A percentile compares a stretch with the other conserved stretches of the same genome.
Conservation (phyloP, 1,140 invertebrate species). For the Diprion similis region DNA sequence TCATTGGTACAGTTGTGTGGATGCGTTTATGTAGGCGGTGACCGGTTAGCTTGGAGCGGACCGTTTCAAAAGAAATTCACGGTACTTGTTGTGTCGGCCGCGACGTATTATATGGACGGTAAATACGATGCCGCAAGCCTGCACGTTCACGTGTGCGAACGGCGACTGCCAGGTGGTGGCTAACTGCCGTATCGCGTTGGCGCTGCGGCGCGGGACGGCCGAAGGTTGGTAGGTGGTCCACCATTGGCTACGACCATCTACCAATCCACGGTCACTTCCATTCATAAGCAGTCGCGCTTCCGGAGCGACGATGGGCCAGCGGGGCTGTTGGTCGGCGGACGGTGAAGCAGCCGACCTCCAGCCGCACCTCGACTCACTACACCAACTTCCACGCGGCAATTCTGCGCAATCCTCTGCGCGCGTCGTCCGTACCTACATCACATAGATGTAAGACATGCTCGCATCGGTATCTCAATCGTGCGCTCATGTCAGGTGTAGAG, state of each 20-base stretch:
- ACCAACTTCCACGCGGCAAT: background rate
- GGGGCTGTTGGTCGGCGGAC: conserved; percentile 34
- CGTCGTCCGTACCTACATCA: background rate
- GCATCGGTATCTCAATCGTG: background rate
- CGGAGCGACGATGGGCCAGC: conserved; percentile 35
- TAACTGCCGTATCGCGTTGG: background rate
- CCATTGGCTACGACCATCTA: conserved; percentile 36
- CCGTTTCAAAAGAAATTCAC: too few relatives aligned
- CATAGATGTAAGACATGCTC: conserved; percentile 11
- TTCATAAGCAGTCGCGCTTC: conserved; percentile 50
- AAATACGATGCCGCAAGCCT: background rate
- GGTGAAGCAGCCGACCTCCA: conserved; percentile 13
- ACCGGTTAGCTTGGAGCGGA: too few relatives aligned
- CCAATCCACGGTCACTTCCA: conserved; percentile 48
- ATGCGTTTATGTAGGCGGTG: too few relatives aligned
- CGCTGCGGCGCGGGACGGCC: conserved; percentile 21
- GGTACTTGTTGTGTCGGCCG: too few relatives aligned
- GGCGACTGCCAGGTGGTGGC: background rate
- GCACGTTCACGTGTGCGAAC: background rate
- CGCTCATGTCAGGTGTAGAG: background rate
- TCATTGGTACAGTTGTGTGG: too few relatives aligned
- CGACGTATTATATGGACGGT: background rate
- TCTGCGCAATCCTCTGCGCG: background rate
- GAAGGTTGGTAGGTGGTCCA: background rate
- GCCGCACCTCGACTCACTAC: background rate